Base-by-base conservation (phyloP, 2,888 invertebrate species). In the Ormia ochracea region DNA sequence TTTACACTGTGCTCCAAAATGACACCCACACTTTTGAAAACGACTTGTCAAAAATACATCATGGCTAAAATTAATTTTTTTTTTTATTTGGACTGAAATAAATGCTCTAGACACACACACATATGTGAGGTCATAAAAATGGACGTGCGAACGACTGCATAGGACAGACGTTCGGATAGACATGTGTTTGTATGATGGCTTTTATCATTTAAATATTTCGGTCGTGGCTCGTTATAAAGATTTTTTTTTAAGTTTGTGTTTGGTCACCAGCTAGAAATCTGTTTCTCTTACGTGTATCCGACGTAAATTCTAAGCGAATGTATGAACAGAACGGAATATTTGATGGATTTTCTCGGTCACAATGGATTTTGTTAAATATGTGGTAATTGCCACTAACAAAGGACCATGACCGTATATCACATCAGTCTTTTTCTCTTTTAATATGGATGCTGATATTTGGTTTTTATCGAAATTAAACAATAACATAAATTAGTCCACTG, bases 301-400 rank as follows among this genome's bases (percentile, higher is more conserved):
- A 81, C 82, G 80, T 82, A 82, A 82, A 81, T 81, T 81, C 66
- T 75, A 73, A 66, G 41, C 43, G 58, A 66, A 66, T 33, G 58
- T 66, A 58, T 65, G 45, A 59, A 70, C 54, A 56, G 5, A 36
- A 21, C 65, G 17, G 48, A 61, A 63, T 72, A 73, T 80, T 81
- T 82, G 82, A 82, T 82, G 80, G 81, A 82, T 82, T 80, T 79
- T 77, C 77, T 76, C 78, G 81, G 73, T 75, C 78, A 70, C 69
- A 72, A 78, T 75, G 82, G 80, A 78, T 82, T 80, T 78, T 70
- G 82, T 83, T 82, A 82, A 82, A 82, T 81, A 63, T 73, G 78
- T 74, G 73, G 78, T 83, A 83, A 82, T 83, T 83, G 81, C 81
- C 82, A 82, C 78, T 72, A 82, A 82, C 80, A 75, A 78, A 63